A percentile compares a stretch with the other conserved stretches of the same genome.
Conservation (phyloP, 2,888 invertebrate species). For the Hemicrepidius hirtus region DNA sequence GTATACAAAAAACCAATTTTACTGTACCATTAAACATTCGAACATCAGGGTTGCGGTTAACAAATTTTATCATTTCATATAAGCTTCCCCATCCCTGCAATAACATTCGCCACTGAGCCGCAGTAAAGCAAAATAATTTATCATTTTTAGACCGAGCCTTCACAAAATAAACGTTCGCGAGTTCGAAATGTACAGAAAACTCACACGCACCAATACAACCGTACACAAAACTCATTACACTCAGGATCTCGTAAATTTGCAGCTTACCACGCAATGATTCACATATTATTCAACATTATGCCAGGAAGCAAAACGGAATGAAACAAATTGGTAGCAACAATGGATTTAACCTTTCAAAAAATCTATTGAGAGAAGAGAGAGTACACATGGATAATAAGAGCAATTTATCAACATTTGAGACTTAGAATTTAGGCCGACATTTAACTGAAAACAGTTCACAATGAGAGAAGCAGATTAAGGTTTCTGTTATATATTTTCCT, state of each 20-base stretch:
- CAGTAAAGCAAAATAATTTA: constrained; percentile 16
- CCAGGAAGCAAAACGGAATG: constrained; percentile 38
- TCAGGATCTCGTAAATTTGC: constrained; percentile 35
- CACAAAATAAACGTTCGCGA: constrained; percentile 22
- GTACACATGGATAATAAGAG: constrained; percentile 6
- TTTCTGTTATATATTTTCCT: neutral
- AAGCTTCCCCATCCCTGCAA: neutral
- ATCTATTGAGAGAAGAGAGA: constrained; percentile 3
- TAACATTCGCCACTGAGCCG: constrained; percentile 22
- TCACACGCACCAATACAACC: constrained; percentile 22
- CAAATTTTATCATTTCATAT: constrained; percentile 19
- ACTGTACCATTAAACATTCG: neutral
- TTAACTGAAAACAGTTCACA: neutral
- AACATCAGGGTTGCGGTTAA: neutral
- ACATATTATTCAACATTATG: constrained; percentile 38
- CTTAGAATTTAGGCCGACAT: constrained; percentile 1
- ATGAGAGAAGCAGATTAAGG: neutral
- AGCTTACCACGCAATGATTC: constrained; percentile 43
- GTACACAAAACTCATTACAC: constrained; percentile 36
- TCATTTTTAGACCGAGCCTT: constrained; percentile 22
- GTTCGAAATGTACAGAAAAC: constrained; percentile 29
- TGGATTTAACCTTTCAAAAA: constrained; percentile 27
- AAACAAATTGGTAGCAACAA: constrained; percentile 31
- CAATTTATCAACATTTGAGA: constrained; percentile 22
- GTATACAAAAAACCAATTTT: neutral